phyloP scores from a whole-genome alignment of 2,888 invertebrate species.

The Nephrotoma appendiculata region DNA sequence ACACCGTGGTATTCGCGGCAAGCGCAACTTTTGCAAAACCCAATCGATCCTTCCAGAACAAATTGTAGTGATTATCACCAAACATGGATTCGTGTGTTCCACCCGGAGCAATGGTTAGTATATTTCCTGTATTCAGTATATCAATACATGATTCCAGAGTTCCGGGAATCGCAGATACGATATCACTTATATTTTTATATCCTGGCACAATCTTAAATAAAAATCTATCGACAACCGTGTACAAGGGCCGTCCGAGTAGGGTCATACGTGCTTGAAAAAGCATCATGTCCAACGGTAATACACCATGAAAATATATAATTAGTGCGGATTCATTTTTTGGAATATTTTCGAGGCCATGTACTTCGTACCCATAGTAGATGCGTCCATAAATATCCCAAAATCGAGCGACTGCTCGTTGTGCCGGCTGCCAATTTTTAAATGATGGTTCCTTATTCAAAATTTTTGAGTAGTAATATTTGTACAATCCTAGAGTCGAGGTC shows the following conservation, averaged over 20 bases:
- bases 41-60: slow-evolving; percentile 84
- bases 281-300: slow-evolving; percentile 92
- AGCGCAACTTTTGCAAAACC: slow-evolving; percentile 96
- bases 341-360: slow-evolving; percentile 80
- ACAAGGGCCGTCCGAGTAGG: slow-evolving; percentile 58
- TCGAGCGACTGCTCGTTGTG: not conserved
- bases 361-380: slow-evolving; percentile 44
- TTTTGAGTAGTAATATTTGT: not conserved
- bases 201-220: slow-evolving; percentile 87
- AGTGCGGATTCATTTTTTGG: slow-evolving; percentile 74
- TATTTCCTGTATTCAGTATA: slow-evolving; percentile 71
- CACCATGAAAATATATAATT: slow-evolving; percentile 93
- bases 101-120: slow-evolving; percentile 89
- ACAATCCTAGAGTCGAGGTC: not conserved
- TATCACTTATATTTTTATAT: slow-evolving; percentile 42
- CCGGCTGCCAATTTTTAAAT: not conserved
- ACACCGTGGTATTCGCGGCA: slow-evolving; percentile 80
- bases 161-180: slow-evolving; percentile 67
- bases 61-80: slow-evolving; percentile 74
- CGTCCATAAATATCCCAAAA: not conserved
- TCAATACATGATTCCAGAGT: slow-evolving; percentile 79
- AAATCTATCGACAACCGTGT: slow-evolving; percentile 88
- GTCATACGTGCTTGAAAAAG: slow-evolving; percentile 76
- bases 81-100: slow-evolving; percentile 94
- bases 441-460: not conserved